Evolutionary conservation across 2,113 vertebrate species (phyloP).

Genomic region (Genyomyrus donnyi): DNA sequence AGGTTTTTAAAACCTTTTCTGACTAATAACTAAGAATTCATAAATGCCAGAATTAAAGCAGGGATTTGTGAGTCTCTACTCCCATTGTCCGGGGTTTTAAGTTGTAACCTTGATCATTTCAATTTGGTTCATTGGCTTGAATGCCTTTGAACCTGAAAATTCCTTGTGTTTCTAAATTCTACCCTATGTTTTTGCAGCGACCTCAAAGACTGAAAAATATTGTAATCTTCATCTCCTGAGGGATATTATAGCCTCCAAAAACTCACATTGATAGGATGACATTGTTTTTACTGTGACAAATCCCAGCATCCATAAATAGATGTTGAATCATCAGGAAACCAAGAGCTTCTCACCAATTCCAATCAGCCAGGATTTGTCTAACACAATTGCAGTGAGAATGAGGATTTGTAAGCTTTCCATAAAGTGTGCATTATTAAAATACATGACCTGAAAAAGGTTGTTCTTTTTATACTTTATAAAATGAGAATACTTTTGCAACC

Average conservation of each 20-base stretch:
- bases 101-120: constrained; percentile 4
- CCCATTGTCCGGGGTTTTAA: background rate
- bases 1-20: background rate
- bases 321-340: background rate
- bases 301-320: background rate
- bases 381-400: background rate
- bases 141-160: background rate
- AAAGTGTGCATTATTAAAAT: background rate
- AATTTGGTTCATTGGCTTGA: background rate
- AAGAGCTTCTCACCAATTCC: background rate
- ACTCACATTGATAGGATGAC: background rate
- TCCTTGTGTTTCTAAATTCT: background rate
- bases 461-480: constrained; percentile 1
- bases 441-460: constrained; percentile 3
- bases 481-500: background rate
- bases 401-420: background rate
- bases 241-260: background rate
- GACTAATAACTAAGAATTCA: background rate
- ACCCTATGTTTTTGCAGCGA: background rate
- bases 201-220: background rate
- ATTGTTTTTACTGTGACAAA: constrained; percentile 12
- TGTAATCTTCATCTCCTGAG: background rate
- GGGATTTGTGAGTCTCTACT: background rate
- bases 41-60: background rate
- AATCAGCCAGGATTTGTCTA: background rate